These are phyloP conservation scores for Beris chalybata DNA, from an alignment of 2,888 invertebrate species.

Conservation along the genomic window DNA sequence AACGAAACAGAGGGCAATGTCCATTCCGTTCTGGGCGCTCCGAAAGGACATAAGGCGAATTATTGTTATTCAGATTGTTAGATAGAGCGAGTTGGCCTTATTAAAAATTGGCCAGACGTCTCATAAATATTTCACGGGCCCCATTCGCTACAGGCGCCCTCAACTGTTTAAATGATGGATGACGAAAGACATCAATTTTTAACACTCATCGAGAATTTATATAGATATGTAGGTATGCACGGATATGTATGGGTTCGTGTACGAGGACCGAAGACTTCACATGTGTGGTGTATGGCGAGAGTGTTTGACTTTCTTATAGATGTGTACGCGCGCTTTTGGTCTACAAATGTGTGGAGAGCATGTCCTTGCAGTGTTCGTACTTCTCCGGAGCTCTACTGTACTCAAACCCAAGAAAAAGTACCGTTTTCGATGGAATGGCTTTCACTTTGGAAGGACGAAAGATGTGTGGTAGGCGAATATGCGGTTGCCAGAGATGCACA, in stretches of 20 bases:
- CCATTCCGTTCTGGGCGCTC: constrained; percentile 34
- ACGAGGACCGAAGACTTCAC: constrained; percentile 10
- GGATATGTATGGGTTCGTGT: constrained; percentile 14
- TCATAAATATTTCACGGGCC: constrained; percentile 46
- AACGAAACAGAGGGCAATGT: constrained; percentile 30
- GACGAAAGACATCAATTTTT: constrained; percentile 42
- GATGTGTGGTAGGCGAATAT: constrained; percentile 6
- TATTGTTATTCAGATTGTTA: constrained; percentile 39
- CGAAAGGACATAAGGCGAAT: constrained; percentile 36
- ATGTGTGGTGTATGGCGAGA: constrained; percentile 7
- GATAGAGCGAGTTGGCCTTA: constrained; percentile 43
- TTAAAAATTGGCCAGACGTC: constrained; percentile 47
- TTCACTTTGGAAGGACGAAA: constrained; percentile 25
- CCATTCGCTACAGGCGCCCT: constrained; percentile 39
- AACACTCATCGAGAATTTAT: constrained; percentile 41
- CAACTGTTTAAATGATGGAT: constrained; percentile 42
- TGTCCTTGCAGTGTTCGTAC: constrained; percentile 29
- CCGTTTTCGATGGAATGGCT: constrained; percentile 19
- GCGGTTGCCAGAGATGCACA: constrained; percentile 11
- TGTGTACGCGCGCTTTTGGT: constrained; percentile 17
- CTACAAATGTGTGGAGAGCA: constrained; percentile 32
- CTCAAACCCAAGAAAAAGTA: constrained; percentile 16
- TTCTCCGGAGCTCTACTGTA: constrained; percentile 1
- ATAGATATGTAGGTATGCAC: constrained; percentile 23
- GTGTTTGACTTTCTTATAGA: constrained; percentile 24